Conservation (phyloP, 2,113 vertebrate genomes). For the Onychostruthus taczanowskii region DNA sequence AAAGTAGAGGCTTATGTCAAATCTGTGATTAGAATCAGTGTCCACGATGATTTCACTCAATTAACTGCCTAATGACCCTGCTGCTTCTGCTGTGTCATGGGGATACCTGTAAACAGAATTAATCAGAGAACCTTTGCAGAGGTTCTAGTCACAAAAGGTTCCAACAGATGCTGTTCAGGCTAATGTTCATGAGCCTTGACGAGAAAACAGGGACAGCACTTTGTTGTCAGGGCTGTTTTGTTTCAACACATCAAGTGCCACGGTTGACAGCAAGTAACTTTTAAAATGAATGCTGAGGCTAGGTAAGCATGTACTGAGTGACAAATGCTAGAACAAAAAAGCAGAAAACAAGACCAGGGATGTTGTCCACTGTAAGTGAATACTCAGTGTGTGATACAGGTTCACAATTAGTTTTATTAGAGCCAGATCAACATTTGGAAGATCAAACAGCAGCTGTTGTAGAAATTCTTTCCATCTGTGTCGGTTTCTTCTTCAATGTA, state of each 20-base stretch:
- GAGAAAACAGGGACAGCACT: neutral
- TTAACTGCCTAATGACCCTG: neutral
- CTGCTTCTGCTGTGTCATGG: neutral
- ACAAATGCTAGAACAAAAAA: neutral
- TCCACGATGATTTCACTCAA: neutral
- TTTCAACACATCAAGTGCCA: neutral
- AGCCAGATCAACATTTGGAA: slow-evolving; percentile 67
- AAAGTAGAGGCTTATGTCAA: neutral
- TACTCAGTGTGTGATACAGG: slow-evolving; percentile 43
- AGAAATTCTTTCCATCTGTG: slow-evolving; percentile 64
- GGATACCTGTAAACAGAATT: neutral
- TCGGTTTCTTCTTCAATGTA: slow-evolving; percentile 51
- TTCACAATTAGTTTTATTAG: slow-evolving; percentile 67
- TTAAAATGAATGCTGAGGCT: neutral
- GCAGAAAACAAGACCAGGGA: neutral
- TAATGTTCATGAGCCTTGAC: neutral
- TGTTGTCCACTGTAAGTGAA: neutral
- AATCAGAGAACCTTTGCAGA: neutral
- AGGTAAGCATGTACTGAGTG: neutral
- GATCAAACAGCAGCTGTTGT: slow-evolving; percentile 67
- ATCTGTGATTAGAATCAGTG: neutral
- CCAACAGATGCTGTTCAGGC: neutral
- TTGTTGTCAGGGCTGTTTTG: neutral
- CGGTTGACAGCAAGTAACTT: neutral
- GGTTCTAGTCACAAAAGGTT: neutral